Conservation (phyloP, 2,113 vertebrate species). For the Podarcis muralis region DNA sequence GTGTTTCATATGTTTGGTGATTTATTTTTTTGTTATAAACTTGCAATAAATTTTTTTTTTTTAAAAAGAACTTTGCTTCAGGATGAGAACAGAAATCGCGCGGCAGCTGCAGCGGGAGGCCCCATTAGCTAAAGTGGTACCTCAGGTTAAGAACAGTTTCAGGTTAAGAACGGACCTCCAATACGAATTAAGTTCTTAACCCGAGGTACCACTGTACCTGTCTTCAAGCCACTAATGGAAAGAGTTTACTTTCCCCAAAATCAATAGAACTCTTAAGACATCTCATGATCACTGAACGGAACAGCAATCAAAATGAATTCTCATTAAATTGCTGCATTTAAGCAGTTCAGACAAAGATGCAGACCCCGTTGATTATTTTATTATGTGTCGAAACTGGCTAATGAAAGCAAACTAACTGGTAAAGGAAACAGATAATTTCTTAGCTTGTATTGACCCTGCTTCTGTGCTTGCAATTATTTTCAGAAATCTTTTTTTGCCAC, state of each 20-base stretch:
- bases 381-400: conserved; percentile 41
- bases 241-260: conserved; percentile 41
- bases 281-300: conserved; percentile 53
- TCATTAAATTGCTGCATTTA: conserved; percentile 61
- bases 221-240: conserved; percentile 59
- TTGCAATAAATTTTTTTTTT: no score
- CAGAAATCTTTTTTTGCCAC: neutral
- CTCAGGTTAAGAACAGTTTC: no score
- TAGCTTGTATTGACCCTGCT: neutral
- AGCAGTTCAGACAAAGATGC: conserved; percentile 47
- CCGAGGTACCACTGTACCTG: neutral
- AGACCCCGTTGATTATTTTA: conserved; percentile 61
- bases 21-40: no score
- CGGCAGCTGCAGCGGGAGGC: no score
- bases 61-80: no score
- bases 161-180: no score
- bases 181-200: no score
- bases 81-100: no score
- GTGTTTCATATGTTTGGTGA: no score
- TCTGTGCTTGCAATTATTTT: conserved; percentile 1
- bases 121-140: no score
- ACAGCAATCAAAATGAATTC: conserved; percentile 64
- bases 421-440: neutral
- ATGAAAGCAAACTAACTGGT: conserved; percentile 26
- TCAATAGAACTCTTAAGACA: conserved; percentile 63